Base-by-base conservation (phyloP, 2,888 invertebrate genomes). In the Rhogogaster chlorosoma region DNA sequence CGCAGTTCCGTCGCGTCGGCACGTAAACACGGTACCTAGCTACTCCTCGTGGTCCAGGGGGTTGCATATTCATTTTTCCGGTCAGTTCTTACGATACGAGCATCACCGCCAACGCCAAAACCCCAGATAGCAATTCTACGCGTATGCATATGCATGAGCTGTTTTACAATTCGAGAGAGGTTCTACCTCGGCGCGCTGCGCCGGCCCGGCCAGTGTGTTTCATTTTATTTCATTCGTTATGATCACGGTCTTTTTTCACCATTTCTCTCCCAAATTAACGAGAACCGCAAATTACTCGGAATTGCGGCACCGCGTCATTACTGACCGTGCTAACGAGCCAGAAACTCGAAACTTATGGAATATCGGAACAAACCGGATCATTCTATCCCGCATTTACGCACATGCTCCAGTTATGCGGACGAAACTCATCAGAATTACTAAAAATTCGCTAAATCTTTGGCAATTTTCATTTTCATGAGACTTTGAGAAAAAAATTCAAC, bases 51-150 rank as follows among this genome's bases (percentile, higher is more conserved):
- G 36, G 61, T 61, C 36, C 53, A 61, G 45, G 75, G 70, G 87
- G 84, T 89, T 91, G 91, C 91, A 92, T 92, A 92, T 92, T 92
- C 90, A 92, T 92, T 91, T 92, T 91, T 92, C 91, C 91, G 90
- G 89, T 89, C 87, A 87, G 88, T 88, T 87, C 87, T 87, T 83
- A 83, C 83, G 80, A 53, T 36, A 36, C n/a, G 5, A 15, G 3
- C n/a, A 32, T 22, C 26, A 38, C 26, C 49, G 29, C 12, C 26
- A 45, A 22, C 22, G 75, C 18, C 7, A 29, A 15, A 26, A 12
- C 18, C 42, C 53, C 53, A 49, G 78, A n/a, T 84, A 70, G 70
- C 70, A 67, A 67, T 67, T 32, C 67, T 32, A 78, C 83, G 83
- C 86, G 84, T 85, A 88, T 91, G 90, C 92, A 92, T 92, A 92